Conservation (phyloP, 2,888 invertebrate genomes). For the Amiota minor region DNA sequence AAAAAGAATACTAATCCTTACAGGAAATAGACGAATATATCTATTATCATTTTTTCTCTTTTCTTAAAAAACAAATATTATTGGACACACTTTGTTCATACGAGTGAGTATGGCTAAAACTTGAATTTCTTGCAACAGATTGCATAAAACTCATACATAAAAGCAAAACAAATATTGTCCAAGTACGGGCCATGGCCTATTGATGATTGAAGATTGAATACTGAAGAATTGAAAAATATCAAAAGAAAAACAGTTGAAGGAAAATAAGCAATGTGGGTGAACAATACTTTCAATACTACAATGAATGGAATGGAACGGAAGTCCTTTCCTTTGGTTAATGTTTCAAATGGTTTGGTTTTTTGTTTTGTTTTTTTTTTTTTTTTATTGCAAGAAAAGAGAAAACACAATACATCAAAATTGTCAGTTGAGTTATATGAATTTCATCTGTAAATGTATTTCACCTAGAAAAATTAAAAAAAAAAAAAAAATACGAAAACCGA, state of each 20-base stretch:
- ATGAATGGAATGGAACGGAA: not conserved
- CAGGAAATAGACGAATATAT: not conserved
- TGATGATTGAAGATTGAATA: too few species aligned
- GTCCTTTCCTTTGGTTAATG: not conserved
- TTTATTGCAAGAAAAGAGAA: too few species aligned
- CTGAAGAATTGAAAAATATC: too few species aligned
- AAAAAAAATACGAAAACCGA: too few species aligned
- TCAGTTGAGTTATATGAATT: too few species aligned
- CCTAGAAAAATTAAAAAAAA: too few species aligned
- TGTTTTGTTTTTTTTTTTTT: too few species aligned
- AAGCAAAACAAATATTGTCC: not conserved
- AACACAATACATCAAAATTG: too few species aligned
- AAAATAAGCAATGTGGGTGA: not conserved
- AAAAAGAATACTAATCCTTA: constrained; percentile 8
- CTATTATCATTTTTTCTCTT: constrained; percentile 1
- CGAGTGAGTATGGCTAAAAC: not conserved
- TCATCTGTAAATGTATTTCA: too few species aligned
- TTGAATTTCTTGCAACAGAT: not conserved
- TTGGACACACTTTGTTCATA: constrained; percentile 10
- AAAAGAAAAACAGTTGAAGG: not conserved
- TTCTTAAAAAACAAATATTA: constrained; percentile 3
- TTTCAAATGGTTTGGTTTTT: too few species aligned
- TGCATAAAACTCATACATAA: constrained; percentile 2
- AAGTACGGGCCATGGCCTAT: too few species aligned
- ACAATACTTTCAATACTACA: too few species aligned